Base-by-base conservation (phyloP, 1,140 invertebrate species). In the Monomorium pharaonis region DNA sequence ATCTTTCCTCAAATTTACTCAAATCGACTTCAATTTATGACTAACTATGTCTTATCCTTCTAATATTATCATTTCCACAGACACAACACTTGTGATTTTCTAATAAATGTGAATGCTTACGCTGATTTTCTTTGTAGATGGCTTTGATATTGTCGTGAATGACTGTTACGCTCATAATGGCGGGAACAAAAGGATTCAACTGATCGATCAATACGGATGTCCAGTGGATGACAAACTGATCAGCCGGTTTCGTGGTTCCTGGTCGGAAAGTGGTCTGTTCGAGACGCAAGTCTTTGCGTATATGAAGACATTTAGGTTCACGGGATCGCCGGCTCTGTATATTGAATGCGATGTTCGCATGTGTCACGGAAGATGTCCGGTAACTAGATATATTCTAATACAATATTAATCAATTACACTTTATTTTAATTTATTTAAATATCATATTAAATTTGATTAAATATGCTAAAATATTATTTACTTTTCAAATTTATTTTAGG, bases 161-260 rank as follows among this genome's bases (percentile, higher is more conserved):
- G 98, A 99, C 93, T 99, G 98, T 93, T 98, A 97, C 92, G 98
- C 98, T 0, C 98, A 99, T 93, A 99, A 99, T 95, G 98, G 98
- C 62, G 98, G 97, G 5, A 97, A 97, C 81, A 99, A 99, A 93
- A 96, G 97, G 89, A 98, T 99, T 90, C 98, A 98, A 92, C 95
- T 99, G 51, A 99, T 99, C 78, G 98, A 99, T 94, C 98, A 98
- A 94, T 98, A 97, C 92, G 98, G 98, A n/a, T 99, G 98, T 94
- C 98, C 98, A 2, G 98, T 98, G 3, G 98, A 99, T 92, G 98
- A 98, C 92, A 98, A 99, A 93, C 94, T 99, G 49, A 99, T 99
- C 92, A 98, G 98, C 76, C 96, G 98, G 90, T 99, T 99, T 94
- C 96, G 98, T 51, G 98, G 98, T 24, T 98, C 98, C n/a, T 98